Percentiles rank a stretch among this genome's conserved stretches.
These are phyloP conservation scores for Drosophila dives DNA, from an alignment of 2,888 invertebrate genomes.

Conservation along the genomic window DNA sequence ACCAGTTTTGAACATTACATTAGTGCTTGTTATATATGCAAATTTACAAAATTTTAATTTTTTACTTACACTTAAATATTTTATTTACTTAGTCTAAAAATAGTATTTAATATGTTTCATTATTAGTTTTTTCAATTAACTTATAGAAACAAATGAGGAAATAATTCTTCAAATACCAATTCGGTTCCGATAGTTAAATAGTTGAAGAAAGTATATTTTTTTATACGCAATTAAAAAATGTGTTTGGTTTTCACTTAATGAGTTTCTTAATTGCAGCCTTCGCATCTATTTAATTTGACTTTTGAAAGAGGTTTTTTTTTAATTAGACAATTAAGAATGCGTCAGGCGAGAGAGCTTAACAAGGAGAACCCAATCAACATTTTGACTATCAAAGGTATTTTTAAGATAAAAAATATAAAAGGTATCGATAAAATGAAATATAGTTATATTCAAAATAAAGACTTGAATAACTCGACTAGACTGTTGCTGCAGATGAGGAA, in stretches of 20 bases:
- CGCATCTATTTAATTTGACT: neutral
- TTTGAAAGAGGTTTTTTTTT: neutral
- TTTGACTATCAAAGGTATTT: no score
- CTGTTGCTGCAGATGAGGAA: neutral
- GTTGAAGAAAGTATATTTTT: neutral
- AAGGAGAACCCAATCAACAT: neutral
- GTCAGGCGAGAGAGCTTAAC: no score
- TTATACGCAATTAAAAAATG: neutral
- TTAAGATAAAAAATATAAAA: no score
- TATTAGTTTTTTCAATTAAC: neutral
- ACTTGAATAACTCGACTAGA: no score
- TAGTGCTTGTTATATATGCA: neutral
- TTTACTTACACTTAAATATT: neutral
- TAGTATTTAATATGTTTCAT: neutral
- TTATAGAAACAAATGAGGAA: neutral
- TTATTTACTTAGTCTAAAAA: neutral
- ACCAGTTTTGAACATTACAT: neutral
- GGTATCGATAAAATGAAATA: no score
- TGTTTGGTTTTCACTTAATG: slow-evolving; percentile 2
- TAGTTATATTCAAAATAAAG: no score
- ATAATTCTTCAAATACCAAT: neutral
- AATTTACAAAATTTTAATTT: neutral
- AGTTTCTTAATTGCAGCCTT: neutral
- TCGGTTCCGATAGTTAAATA: neutral
- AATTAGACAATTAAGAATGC: neutral